Conservation (phyloP, 1,140 invertebrate species). For the Drosophila athabasca region DNA sequence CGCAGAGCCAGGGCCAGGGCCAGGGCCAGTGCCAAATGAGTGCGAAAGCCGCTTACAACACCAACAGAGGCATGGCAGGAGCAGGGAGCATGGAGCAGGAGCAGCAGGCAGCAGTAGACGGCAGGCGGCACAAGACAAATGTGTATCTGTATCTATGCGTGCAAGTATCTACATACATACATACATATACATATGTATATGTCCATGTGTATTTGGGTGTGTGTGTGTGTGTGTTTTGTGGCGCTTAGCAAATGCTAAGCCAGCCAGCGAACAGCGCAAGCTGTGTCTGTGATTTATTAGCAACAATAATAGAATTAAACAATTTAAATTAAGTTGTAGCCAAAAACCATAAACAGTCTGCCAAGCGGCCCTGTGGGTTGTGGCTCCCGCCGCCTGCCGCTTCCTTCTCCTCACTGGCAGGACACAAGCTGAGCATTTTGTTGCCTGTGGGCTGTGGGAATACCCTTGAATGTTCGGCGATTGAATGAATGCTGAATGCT, state of each 20-base stretch:
- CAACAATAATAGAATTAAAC: slow-evolving; percentile 84
- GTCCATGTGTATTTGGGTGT: slow-evolving; percentile 22
- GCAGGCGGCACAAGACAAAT: slow-evolving; percentile 54
- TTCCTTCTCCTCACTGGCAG: background rate
- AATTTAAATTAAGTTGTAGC: slow-evolving; percentile 84
- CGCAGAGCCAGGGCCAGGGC: background rate
- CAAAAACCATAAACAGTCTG: slow-evolving; percentile 80
- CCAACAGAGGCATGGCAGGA: slow-evolving; percentile 37
- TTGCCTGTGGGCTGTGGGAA: too few species aligned
- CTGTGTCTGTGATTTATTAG: slow-evolving; percentile 83
- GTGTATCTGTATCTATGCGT: slow-evolving; percentile 29
- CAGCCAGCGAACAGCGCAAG: slow-evolving; percentile 70
- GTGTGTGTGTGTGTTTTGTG: slow-evolving; percentile 40
- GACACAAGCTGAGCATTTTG: too few species aligned
- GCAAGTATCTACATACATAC: slow-evolving; percentile 18
- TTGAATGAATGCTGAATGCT: too few species aligned
- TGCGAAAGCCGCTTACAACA: slow-evolving; percentile 66
- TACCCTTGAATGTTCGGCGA: too few species aligned
- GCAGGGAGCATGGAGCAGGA: slow-evolving; percentile 25
- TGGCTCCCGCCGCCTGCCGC: background rate
- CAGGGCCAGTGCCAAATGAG: slow-evolving; percentile 28
- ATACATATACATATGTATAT: slow-evolving; percentile 2
- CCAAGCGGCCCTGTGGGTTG: slow-evolving; percentile 23
- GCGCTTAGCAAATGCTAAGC: slow-evolving; percentile 76
- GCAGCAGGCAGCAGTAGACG: slow-evolving; percentile 13